Base-by-base conservation (phyloP, 2,888 invertebrate genomes). In the Epinotia demarniana region DNA sequence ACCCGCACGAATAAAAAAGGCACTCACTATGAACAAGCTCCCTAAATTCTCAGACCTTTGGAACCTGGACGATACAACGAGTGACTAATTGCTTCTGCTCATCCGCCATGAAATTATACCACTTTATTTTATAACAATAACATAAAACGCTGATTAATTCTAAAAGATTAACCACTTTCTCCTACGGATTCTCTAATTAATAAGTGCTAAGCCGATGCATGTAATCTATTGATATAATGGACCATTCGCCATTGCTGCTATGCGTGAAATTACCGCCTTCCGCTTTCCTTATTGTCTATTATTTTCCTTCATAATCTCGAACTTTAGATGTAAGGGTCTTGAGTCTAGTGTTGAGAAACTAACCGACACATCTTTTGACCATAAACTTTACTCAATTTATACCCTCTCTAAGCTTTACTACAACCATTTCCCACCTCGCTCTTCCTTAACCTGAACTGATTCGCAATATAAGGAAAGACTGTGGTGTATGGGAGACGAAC, bases 101-200 rank as follows among this genome's bases (percentile, higher is more conserved):
- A 87, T 83, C 84, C 82, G 83, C 90, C 91, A 84, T 91, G 89
- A 91, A 92, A 92, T 92, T 89, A 92, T 88, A 85, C 85, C 85
- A 85, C 76, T 88, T 87, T 88, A 88, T 84, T 85, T 84, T 83
- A 85, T 89, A 90, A 89, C 86, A 88, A 87, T 87, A 86, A 84
- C 82, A 79, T 81, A 79, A 77, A 82, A 81, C 76, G 73, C 80
- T 82, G 81, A 81, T 82, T 83, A 83, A 81, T 84, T 81, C 79
- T 77, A 78, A 79, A 78, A 79, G 80, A 81, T 83, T 80, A 79
- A 80, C 69, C 77, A 78, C 77, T 73, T 79, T 78, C 72, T 76
- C 61, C 53, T 62, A 61, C 74, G 73, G 69, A 77, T 75, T 72
- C 76, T 57, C 73, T 77, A 74, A 73, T 73, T 73, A 76, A 79